A percentile compares a stretch with the other conserved stretches of the same genome.
phyloP scores from a whole-genome alignment of 64 coral and sea anemone genomes.

The Catalaphyllia jardinei region DNA sequence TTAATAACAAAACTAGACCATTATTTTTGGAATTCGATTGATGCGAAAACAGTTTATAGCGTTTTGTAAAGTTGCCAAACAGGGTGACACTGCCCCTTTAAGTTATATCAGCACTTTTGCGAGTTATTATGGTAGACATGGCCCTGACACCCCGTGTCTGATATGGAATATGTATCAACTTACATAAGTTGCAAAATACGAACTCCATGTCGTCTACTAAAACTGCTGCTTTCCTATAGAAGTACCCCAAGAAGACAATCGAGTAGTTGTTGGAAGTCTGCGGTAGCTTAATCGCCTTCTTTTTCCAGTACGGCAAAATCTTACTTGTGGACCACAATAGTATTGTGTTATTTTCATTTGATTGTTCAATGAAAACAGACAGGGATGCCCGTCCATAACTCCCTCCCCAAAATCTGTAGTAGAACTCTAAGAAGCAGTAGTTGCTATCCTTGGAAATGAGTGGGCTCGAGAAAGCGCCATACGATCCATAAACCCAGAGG shows the following conservation, averaged over 20 bases:
- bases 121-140: not conserved
- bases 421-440: slow-evolving; percentile 25
- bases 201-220: not conserved
- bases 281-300: not conserved
- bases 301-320: not conserved
- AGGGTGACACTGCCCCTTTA: too few species aligned
- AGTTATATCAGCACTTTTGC: too few species aligned
- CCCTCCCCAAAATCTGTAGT: not conserved
- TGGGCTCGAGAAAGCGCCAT: slow-evolving; percentile 19
- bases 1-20: too few species aligned
- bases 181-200: not conserved
- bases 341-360: not conserved
- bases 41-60: too few species aligned
- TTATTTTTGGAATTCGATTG: too few species aligned
- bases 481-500: not conserved
- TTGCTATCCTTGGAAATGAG: not conserved
- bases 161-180: not conserved
- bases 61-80: too few species aligned
- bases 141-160: not conserved
- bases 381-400: not conserved
- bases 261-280: slow-evolving; percentile 1
- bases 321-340: not conserved
- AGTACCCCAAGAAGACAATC: slow-evolving; percentile 1
- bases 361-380: not conserved
- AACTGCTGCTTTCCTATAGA: not conserved